Percentiles rank a stretch among this genome's conserved stretches.
Evolutionary conservation across 2,797 vertebrate species (phyloP).

Genomic region (Manis pentadactyla): DNA sequence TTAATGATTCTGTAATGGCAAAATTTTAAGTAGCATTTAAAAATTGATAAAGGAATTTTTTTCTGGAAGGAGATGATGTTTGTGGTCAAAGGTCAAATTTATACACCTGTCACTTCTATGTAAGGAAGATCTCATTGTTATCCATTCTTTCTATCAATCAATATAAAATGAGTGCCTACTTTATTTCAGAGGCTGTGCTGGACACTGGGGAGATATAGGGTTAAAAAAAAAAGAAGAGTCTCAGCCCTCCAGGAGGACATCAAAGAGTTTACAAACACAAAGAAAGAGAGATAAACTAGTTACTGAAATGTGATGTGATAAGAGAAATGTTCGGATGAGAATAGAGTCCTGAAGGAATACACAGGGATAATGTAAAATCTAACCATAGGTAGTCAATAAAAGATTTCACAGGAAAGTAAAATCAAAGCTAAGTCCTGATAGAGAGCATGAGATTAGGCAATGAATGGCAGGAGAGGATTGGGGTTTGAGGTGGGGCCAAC

Average conservation of each 20-base stretch:
- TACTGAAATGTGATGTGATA: not conserved
- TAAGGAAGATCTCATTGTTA: not conserved
- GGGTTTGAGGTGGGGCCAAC: not conserved
- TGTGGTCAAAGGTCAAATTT: not conserved
- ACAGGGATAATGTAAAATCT: not conserved
- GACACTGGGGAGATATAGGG: not conserved
- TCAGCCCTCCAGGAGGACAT: not conserved
- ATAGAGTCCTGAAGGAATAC: not conserved
- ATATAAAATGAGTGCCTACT: not conserved
- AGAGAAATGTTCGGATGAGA: not conserved
- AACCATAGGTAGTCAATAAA: not conserved
- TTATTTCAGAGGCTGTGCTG: not conserved
- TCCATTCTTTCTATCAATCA: not conserved
- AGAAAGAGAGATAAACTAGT: not conserved
- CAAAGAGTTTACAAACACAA: not conserved
- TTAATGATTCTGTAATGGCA: not conserved
- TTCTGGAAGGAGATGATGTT: not conserved
- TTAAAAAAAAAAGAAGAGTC: not conserved
- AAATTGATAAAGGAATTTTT: not conserved
- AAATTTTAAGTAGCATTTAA: not conserved
- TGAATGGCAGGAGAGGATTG: accelerated
- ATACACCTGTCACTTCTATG: not conserved
- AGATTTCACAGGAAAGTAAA: not conserved
- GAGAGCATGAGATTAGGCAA: not conserved
- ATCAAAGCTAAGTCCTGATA: not conserved